Evolutionary conservation across 2,888 invertebrate species (phyloP), one percentile per base, ranked within the genome.

Genomic region (Hecatera dysodea): DNA sequence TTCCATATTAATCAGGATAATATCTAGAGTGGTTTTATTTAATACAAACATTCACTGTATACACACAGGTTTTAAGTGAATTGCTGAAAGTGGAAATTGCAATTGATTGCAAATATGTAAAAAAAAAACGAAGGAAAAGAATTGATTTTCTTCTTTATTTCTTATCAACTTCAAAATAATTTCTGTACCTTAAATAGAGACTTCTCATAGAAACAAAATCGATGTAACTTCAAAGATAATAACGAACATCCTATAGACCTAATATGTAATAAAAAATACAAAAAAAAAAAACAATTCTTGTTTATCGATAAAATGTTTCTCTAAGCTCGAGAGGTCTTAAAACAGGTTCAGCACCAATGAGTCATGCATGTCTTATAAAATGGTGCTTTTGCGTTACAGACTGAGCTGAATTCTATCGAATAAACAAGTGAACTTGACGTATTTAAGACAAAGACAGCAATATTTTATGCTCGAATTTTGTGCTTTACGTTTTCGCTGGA

Each of bases 331-430:
- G 89, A 90, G 90, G 88, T 88, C 88, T 90, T 74, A 68, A 84
- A 92, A 92, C 92, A 89, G 91, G 92, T 92, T 92, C 85, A 72
- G 80, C 75, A 83, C 82, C 84, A 88, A 86, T 89, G 86, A 87
- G 87, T 90, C 90, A 90, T 85, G 85, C 90, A 90, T 86, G 85
- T 83, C 85, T 86, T 86, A 81, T 84, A 84, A 86, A 87, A 85
- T 87, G 85, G 79, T 84, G 83, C 82, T 84, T 87, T 86, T 86
- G 84, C 83, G 65, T 67, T 78, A 74, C 75, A 70, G 52, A 78
- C 67, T 70, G 75, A 78, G 69, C 64, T 65, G 70, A 78, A 79
- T 85, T 80, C 72, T 73, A 78, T 66, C 36, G 68, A 56, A 55
- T 56, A 72, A 63, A 78, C 55, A 63, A 53, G 60, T 67, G 65